Evolutionary conservation across 2,888 invertebrate genomes (phyloP), one percentile per base, ranked within the genome.

Genomic region (Athripsodes cinereus): DNA sequence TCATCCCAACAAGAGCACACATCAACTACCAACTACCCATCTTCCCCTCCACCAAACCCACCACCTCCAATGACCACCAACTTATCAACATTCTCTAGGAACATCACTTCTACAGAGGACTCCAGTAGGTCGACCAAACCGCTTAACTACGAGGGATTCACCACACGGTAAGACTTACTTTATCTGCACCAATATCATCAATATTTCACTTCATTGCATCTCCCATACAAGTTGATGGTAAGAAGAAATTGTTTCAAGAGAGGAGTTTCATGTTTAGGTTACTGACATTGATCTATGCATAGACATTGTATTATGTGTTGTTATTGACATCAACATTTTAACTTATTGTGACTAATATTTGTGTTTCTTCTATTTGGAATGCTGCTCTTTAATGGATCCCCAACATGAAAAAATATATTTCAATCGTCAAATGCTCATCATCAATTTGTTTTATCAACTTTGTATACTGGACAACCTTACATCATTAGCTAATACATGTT

Each of bases 141-240:
- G 1, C 78, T 78, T 66, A 82, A 76, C 64, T 85, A 85, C 67
- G 85, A 85, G 67, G 85, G 84, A 54, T 85, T 83, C 67, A 84
- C 85, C 13, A 83, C 84, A 54, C 83, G 83, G 84, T 84, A 64
- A 78, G 79, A 67, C 22, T 26, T 50, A 20, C 20, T 26, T 26
- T 26, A 26, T 26, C 26, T 26, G 26, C 26, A 26, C 26, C 10
- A 26, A 26, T 26, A 3, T 6, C 26, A 26, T 26, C 26, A 26
- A 26, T 10, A 26, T 26, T 10, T n/a, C n/a, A n/a, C n/a, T n/a
- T n/a, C n/a, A n/a, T n/a, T n/a, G n/a, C n/a, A n/a, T n/a, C n/a
- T n/a, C n/a, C n/a, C n/a, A n/a, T n/a, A n/a, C n/a, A n/a, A n/a
- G n/a, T n/a, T n/a, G n/a, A n/a, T n/a, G n/a, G n/a, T n/a, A n/a